These are phyloP conservation scores for Dysdera silvatica DNA, from an alignment of 1,140 invertebrate species.

Conservation along the genomic window DNA sequence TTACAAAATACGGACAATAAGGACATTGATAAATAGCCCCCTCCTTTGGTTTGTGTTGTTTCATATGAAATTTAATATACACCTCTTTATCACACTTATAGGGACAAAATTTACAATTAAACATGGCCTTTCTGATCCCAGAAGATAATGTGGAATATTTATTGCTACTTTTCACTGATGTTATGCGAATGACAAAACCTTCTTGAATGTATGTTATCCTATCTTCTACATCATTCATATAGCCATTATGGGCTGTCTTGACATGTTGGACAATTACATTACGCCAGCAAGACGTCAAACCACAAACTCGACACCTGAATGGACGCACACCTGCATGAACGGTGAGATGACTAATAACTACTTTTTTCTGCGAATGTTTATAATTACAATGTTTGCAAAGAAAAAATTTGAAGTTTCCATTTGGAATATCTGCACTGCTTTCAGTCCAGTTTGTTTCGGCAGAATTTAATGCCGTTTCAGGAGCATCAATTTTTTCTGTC, in stretches of 20 bases:
- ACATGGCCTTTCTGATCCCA: constrained; percentile 27
- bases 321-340: constrained; percentile 37
- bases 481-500: constrained; percentile 28
- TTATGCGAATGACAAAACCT: constrained; percentile 12
- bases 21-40: constrained; percentile 69
- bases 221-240: constrained; percentile 29
- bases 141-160: not conserved
- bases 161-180: not conserved
- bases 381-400: constrained; percentile 34
- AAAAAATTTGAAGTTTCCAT: constrained; percentile 34
- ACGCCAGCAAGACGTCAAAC: constrained; percentile 68
- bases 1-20: constrained; percentile 54
- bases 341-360: constrained; percentile 52
- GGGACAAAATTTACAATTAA: constrained; percentile 63
- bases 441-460: constrained; percentile 30
- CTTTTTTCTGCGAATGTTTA: constrained; percentile 56
- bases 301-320: constrained; percentile 64
- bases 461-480: constrained; percentile 6
- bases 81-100: constrained; percentile 57
- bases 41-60: constrained; percentile 60
- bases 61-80: constrained; percentile 58
- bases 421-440: constrained; percentile 36
- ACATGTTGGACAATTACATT: constrained; percentile 55
- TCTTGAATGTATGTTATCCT: constrained; percentile 29
- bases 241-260: constrained; percentile 21